Base-by-base conservation (phyloP, 2,797 vertebrate species). In the Echiichthys vipera region DNA sequence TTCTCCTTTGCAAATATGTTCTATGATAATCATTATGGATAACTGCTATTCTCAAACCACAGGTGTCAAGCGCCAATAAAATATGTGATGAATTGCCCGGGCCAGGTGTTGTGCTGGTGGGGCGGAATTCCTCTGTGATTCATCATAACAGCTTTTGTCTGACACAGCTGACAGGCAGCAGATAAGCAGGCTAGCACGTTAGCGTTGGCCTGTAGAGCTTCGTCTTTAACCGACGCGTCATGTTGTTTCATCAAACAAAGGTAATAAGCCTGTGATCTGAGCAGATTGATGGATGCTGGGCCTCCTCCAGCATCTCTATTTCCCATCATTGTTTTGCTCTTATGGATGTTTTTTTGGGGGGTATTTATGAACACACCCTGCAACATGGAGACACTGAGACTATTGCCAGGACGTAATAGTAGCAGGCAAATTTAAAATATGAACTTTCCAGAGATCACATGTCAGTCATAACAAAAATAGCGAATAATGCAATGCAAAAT, bases 61-160 rank as follows among this genome's bases (percentile, higher is more conserved):
- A 85, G 86, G 88, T 91, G 90, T 93, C 86, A 85, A 77, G 70
- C 70, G 13, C 70, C 67, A 80, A 79, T 89, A 88, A 90, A 89
- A 61, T 55, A 65, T 61, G 69, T 92, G 90, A 93, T 92, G 83
- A 91, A 91, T 89, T 85, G 85, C 81, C 53, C 0, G 30, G 64
- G 77, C 91, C 96, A 97, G 95, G 95, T 96, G 96, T 96, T 97
- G 95, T 94, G 95, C 94, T 95, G 94, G 88, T 90, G 87, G 94
- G 91, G 91, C 56, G 91, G 91, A 75, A 93, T 94, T 95, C 94
- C 92, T 95, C 91, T 87, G 91, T 89, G 93, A 95, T 95, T 95
- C 94, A 95, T 95, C 94, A 94, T 92, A 91, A 89, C 93, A 83
- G 85, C 92, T 92, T 95, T 95, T 96, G 95, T 95, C 93, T 95